These are phyloP conservation scores for Charaxes varanes DNA, from an alignment of 1,140 invertebrate genomes.

Conservation along the genomic window DNA sequence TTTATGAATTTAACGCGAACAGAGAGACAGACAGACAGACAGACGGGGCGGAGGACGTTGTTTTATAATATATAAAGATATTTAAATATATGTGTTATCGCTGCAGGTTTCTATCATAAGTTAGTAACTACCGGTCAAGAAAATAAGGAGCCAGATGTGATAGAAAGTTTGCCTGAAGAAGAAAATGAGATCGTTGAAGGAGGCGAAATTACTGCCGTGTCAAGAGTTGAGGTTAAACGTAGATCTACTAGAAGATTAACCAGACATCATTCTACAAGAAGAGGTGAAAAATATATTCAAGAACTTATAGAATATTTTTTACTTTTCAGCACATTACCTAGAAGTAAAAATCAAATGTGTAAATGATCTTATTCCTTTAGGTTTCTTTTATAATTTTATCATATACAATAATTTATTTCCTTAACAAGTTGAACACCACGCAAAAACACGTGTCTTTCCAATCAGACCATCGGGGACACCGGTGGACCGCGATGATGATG, in stretches of 20 bases:
- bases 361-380: no score
- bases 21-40: no score
- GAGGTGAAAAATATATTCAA: no score
- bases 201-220: conserved; percentile 23
- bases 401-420: no score
- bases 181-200: conserved; percentile 26
- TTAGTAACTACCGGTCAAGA: conserved; percentile 52
- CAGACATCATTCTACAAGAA: conserved; percentile 48
- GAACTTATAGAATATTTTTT: neutral
- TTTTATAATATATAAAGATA: neutral
- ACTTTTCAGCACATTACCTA: neutral
- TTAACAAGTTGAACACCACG: no score
- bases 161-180: conserved; percentile 51
- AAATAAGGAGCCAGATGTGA: conserved; percentile 45
- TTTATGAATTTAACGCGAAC: no score
- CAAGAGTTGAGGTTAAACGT: conserved; percentile 41
- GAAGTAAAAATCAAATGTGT: neutral
- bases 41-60: no score
- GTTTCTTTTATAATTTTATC: no score
- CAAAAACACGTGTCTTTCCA: no score
- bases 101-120: conserved; percentile 53
- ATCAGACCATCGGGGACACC: no score
- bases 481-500: no score
- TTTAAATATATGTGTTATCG: neutral
- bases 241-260: conserved; percentile 43